Conservation (phyloP, 2,888 invertebrate species). For the Xylocampa areola region DNA sequence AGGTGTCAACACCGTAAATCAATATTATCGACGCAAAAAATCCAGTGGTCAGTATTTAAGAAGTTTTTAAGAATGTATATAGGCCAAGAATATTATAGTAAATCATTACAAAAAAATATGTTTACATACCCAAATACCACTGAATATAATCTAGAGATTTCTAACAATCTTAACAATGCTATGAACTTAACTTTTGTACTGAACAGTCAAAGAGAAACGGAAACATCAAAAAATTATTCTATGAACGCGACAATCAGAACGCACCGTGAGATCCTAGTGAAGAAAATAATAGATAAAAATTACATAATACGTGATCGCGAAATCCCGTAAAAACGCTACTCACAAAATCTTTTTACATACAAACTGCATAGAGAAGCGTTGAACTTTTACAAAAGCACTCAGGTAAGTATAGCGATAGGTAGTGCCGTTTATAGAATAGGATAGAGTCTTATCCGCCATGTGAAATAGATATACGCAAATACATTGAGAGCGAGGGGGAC, state of each 20-base stretch:
- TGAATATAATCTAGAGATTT: background rate
- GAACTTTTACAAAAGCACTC: constrained; percentile 89
- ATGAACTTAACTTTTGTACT: constrained; percentile 17
- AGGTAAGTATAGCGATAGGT: constrained; percentile 87
- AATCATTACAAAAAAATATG: background rate
- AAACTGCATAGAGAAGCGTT: constrained; percentile 86
- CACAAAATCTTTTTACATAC: constrained; percentile 81
- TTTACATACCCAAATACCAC: background rate
- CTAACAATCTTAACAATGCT: background rate
- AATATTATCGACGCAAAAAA: background rate
- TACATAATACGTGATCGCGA: constrained; percentile 65
- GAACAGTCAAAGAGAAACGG: constrained; percentile 22
- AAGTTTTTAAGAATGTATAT: background rate
- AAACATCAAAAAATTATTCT: constrained; percentile 38
- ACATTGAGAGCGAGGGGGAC: constrained; percentile 75
- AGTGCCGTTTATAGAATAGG: constrained; percentile 85
- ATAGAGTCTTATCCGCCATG: constrained; percentile 78
- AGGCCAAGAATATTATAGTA: background rate
- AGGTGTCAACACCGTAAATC: background rate
- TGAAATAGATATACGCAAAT: constrained; percentile 74
- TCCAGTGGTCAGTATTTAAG: constrained; percentile 26
- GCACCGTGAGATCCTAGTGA: constrained; percentile 59
- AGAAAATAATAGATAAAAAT: constrained; percentile 61
- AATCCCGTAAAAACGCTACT: constrained; percentile 69
- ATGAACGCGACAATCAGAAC: constrained; percentile 55